Evolutionary conservation across 2,113 vertebrate species (phyloP), one percentile per base, ranked within the genome.

Genomic region (Sprattus sprattus): DNA sequence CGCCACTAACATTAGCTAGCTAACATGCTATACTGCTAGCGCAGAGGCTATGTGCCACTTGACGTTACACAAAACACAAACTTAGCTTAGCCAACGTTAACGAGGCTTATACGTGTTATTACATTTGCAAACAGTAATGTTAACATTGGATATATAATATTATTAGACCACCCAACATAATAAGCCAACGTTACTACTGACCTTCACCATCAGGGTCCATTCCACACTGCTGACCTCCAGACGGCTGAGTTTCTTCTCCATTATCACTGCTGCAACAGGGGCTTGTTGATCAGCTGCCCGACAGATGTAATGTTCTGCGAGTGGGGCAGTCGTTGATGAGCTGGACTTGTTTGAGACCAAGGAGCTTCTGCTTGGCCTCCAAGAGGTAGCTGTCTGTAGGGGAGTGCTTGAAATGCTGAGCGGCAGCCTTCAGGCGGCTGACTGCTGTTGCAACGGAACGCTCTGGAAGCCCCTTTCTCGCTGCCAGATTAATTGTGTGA

Each of bases 301-400:
- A n/a, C 57, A 60, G 11, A 60, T 60, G 57, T 60, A 60, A 13
- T 60, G 18, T 60, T 60, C 57, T 18, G 18, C 57, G 57, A 6
- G 57, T 60, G 57, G 57, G 57, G 57, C 57, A 60, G 57, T 60
- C 57, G 57, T 60, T 60, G 18, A 60, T n/a, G 57, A 60, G 57
- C 57, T 60, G 57, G 57, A 60, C 57, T n/a, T 13, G 16, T 60
- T 60, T 60, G n/a, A n/a, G n/a, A n/a, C n/a, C 57, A n/a, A 60
- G 57, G 20, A 60, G 57, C 20, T 60, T 60, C 6, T 60, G 57
- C 20, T 60, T 60, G 16, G 57, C 16, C 57, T 60, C 57, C 57
- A 60, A 18, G 4, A 44, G 16, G 20, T 78, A 5, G 88, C 28
- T 25, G 28, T 60, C 57, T 20, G 57, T 60, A 4, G 11, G 57